These are phyloP conservation scores for Toxotes chatareus DNA, from an alignment of 2,113 vertebrate genomes.

Conservation along the genomic window DNA sequence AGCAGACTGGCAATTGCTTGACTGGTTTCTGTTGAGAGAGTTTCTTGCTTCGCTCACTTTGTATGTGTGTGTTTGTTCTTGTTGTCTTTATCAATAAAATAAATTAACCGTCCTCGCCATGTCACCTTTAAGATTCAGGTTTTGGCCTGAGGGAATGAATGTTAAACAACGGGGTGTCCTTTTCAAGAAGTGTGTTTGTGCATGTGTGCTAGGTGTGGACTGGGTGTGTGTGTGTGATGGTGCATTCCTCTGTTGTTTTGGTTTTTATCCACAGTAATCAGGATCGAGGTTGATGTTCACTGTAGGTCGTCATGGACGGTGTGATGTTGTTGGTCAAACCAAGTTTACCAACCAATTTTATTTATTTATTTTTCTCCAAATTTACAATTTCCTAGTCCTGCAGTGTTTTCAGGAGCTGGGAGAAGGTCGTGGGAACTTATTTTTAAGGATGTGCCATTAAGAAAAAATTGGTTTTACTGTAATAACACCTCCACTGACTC, in stretches of 20 bases:
- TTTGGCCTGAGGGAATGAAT: background rate
- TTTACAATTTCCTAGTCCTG: background rate
- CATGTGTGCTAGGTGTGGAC: background rate
- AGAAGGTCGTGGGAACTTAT: background rate
- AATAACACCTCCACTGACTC: background rate
- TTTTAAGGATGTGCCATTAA: background rate
- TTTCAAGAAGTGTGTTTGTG: background rate
- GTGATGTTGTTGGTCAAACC: background rate
- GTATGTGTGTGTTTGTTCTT: background rate
- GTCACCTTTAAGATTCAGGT: background rate
- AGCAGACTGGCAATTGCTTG: background rate
- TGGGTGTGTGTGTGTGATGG: constrained; percentile 23
- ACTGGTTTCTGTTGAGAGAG: constrained; percentile 22
- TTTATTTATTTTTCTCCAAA: too few species aligned
- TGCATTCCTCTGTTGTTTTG: constrained; percentile 28
- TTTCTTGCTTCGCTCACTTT: background rate
- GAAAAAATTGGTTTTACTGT: background rate
- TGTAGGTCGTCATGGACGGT: too few species aligned
- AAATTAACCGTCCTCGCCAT: background rate
- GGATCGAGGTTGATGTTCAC: too few species aligned
- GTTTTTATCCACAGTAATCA: background rate
- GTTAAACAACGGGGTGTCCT: background rate
- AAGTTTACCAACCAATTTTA: too few species aligned
- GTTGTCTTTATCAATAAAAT: background rate
- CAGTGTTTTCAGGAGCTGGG: background rate